Conservation (phyloP, 2,797 vertebrate species). For the Aeoliscus strigatus region DNA sequence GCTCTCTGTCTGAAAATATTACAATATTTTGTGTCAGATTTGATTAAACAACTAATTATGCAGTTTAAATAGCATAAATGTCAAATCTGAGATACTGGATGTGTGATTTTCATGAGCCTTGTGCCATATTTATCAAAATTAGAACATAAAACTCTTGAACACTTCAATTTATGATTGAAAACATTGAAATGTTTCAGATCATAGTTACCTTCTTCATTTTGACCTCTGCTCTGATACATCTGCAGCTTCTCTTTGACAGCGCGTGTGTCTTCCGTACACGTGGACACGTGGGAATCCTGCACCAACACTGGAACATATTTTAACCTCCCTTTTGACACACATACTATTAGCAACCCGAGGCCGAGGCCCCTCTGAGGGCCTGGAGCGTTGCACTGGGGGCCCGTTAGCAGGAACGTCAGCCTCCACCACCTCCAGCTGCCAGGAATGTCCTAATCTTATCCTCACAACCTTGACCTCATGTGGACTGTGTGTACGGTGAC, state of each 20-base stretch:
- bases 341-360: constrained; percentile 27
- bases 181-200: too few relatives aligned
- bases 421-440: constrained; percentile 39
- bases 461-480: constrained; percentile 59
- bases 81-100: too few relatives aligned
- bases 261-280: constrained; percentile 33
- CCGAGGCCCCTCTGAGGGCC: constrained; percentile 23
- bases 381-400: constrained; percentile 39
- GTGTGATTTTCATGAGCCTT: too few relatives aligned
- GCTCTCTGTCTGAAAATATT: too few relatives aligned
- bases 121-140: too few relatives aligned
- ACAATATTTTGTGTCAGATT: too few relatives aligned
- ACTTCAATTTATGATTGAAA: too few relatives aligned
- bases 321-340: constrained; percentile 47
- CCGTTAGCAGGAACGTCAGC: constrained; percentile 23
- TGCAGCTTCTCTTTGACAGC: constrained; percentile 22
- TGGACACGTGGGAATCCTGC: constrained; percentile 33
- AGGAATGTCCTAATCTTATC: constrained; percentile 68
- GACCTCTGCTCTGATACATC: constrained; percentile 10
- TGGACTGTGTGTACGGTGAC: constrained; percentile 40
- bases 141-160: too few relatives aligned
- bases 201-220: neutral
- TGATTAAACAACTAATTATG: too few relatives aligned
- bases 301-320: constrained; percentile 43
- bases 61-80: too few relatives aligned